Base-by-base conservation (phyloP, 2,888 invertebrate species). In the Oscheius sp. region DNA sequence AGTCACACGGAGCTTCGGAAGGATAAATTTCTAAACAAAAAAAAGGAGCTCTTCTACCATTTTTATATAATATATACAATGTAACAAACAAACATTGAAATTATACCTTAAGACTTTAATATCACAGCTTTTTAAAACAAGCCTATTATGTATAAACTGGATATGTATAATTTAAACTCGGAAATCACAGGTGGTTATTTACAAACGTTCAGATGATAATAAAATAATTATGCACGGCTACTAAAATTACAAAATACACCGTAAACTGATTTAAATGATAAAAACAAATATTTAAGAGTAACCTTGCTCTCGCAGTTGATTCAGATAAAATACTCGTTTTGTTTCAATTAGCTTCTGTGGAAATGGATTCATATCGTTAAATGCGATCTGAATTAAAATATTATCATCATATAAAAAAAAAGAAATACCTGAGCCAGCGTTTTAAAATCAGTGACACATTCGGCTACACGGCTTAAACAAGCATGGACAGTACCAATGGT, bases 281-380 rank as follows among this genome's bases (percentile, higher is more conserved):
- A 5, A 49, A 5, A 13, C n/a, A 45, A 18, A 35, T n/a, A 23
- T 25, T n/a, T 66, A 66, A 6, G 66, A 66, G 35, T 66, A 66
- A 27, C 66, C 66, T 49, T 66, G 66, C n/a, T 66, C 66, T 81
- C 89, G 89, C 49, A 90, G 80, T 21, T 88, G 85, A 68, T 88
- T 88, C 73, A 90, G 80, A 78, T 90, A 90, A 74, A 87, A 84
- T 12, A 87, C 87, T 73, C 91, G 89, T 76, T 90, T 90, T 29
- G 88, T 83, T 49, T 88, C 85, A 45, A 91, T 90, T 73, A 88
- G 86, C 71, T 89, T 88, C 70, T 90, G 86, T 2, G 91, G 89
- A 82, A 91, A 91, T 12, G 91, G 91, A 77, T 90, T 89, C 75
- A 91, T 82, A 35, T 89, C 90, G 75, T 89, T 89, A 86, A 91